A percentile compares a stretch with the other conserved stretches of the same genome.
phyloP scores from a whole-genome alignment of 2,888 invertebrate species.

The Dicyrtomina minuta region DNA sequence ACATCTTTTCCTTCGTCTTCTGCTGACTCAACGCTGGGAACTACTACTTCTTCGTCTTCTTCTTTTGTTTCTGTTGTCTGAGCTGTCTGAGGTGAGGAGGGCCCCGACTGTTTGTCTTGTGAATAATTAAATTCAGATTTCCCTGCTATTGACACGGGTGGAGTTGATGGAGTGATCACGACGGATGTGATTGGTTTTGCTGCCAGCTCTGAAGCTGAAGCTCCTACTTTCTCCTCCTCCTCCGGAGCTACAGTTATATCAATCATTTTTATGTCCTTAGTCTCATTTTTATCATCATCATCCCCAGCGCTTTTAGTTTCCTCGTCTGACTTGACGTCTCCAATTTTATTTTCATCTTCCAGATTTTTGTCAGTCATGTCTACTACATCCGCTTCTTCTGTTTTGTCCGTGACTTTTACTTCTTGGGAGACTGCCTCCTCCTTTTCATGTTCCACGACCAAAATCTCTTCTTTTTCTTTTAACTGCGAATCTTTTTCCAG shows the following conservation, averaged over 20 bases:
- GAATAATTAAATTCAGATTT: constrained; percentile 1
- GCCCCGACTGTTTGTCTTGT: background rate
- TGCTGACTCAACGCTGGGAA: background rate
- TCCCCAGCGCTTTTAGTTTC: background rate
- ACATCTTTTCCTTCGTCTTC: background rate
- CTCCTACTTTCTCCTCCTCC: background rate
- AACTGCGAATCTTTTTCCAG: background rate
- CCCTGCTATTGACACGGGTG: constrained; percentile 36
- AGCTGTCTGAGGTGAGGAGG: background rate
- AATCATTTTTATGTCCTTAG: background rate
- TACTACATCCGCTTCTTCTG: constrained; percentile 5
- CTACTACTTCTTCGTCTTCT: background rate
- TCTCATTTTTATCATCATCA: background rate
- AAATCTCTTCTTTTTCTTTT: too few relatives aligned
- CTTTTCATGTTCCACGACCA: background rate
- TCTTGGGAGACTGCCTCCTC: background rate
- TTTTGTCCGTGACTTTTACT: constrained; percentile 1
- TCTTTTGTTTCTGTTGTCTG: background rate
- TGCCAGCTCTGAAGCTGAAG: constrained; percentile 3
- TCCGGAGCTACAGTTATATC: background rate
- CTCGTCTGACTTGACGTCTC: background rate
- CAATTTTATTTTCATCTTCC: background rate
- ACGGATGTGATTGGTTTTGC: constrained; percentile 39
- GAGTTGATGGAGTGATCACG: constrained; percentile 46
- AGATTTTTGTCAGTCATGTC: too few relatives aligned